phyloP scores from a whole-genome alignment of 2,888 invertebrate genomes.

The Drosophila differens region DNA sequence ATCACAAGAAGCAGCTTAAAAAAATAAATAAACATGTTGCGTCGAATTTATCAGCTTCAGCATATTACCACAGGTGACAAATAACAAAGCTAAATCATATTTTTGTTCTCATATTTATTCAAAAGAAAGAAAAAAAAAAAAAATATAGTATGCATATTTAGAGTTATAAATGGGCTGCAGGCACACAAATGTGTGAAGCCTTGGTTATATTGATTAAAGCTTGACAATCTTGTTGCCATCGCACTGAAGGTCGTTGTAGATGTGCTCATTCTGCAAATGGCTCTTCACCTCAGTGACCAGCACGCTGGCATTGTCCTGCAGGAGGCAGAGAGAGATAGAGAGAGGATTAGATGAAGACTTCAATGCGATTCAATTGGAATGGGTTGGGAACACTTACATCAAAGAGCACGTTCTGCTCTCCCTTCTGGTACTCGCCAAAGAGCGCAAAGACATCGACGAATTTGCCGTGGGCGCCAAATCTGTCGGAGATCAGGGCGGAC shows the following conservation, averaged over 20 bases:
- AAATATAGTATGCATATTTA: slow-evolving; percentile 27
- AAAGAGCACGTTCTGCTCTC: slow-evolving; percentile 82
- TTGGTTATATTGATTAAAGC: slow-evolving; percentile 36
- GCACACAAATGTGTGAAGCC: background rate
- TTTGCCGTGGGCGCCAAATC: slow-evolving; percentile 81
- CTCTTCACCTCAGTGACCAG: slow-evolving; percentile 79
- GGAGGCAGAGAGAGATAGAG: background rate
- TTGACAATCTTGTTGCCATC: slow-evolving; percentile 72
- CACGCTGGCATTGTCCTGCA: slow-evolving; percentile 81
- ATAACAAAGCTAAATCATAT: background rate
- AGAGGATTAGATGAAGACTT: background rate
- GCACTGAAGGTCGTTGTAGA: slow-evolving; percentile 80
- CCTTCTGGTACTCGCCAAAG: slow-evolving; percentile 82
- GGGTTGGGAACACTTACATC: slow-evolving; percentile 68
- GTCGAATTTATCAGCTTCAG: background rate
- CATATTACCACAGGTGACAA: background rate
- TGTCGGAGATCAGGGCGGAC: slow-evolving; percentile 79
- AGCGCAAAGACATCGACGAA: slow-evolving; percentile 84
- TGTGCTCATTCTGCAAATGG: slow-evolving; percentile 75
- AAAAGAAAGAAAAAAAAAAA: slow-evolving; percentile 13
- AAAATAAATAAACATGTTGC: background rate
- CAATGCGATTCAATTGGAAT: background rate
- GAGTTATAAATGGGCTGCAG: slow-evolving; percentile 15
- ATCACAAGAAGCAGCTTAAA: background rate
- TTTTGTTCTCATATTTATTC: slow-evolving; percentile 25